phyloP scores from a whole-genome alignment of 2,888 invertebrate genomes.

The Gibbula magus region DNA sequence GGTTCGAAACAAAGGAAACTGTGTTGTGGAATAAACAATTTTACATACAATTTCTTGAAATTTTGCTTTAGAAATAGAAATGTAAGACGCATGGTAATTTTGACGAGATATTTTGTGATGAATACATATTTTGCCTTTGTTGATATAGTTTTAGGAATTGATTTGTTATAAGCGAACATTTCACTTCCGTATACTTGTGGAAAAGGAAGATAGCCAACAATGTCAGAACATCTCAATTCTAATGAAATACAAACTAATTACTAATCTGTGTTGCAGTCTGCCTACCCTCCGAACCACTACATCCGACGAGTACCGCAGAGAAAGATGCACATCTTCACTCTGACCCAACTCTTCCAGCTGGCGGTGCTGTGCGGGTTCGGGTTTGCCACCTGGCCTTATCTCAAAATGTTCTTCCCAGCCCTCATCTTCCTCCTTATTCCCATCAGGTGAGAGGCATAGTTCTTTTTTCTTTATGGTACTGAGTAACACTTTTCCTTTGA shows the following conservation, averaged over 20 bases:
- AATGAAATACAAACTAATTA: no score
- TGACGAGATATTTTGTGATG: no score
- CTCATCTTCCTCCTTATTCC: slow-evolving; percentile 77
- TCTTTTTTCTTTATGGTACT: not conserved
- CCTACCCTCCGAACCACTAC: slow-evolving; percentile 78
- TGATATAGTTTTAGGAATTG: not conserved
- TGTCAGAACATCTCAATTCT: no score
- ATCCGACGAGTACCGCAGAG: slow-evolving; percentile 77
- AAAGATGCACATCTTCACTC: slow-evolving; percentile 77
- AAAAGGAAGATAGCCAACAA: not conserved
- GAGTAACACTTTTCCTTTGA: not conserved
- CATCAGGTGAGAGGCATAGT: slow-evolving; percentile 71
- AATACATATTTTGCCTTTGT: no score
- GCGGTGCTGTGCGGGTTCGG: slow-evolving; percentile 76
- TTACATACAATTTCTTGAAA: no score
- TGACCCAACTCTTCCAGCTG: slow-evolving; percentile 76
- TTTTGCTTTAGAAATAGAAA: no score
- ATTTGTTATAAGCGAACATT: not conserved
- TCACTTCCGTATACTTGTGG: not conserved
- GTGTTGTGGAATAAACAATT: no score
- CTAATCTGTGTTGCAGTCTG: slow-evolving; percentile 72
- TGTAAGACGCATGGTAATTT: no score
- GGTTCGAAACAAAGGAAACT: no score
- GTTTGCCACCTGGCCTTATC: slow-evolving; percentile 76
- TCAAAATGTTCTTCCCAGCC: slow-evolving; percentile 81